These are phyloP conservation scores for Microplitis deprimator DNA, from an alignment of 2,888 invertebrate genomes.

Conservation along the genomic window DNA sequence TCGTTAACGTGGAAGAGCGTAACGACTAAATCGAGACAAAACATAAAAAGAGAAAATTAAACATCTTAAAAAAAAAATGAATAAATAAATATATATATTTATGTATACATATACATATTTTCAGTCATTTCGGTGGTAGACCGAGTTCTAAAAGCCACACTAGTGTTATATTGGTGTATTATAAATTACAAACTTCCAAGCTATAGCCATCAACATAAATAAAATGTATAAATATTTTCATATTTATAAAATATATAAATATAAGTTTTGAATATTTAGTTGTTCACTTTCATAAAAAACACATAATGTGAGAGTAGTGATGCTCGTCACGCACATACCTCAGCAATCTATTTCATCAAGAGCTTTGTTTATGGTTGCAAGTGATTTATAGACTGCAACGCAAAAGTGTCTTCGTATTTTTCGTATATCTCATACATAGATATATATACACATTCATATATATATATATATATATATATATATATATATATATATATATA, in stretches of 20 bases:
- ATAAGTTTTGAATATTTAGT: constrained; percentile 17
- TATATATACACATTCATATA: constrained; percentile 2
- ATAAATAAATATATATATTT: not conserved
- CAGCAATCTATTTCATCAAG: constrained; percentile 67
- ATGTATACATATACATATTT: not conserved
- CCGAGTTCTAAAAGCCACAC: constrained; percentile 33
- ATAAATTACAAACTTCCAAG: constrained; percentile 5
- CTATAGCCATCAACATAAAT: constrained; percentile 10
- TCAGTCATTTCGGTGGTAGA: constrained; percentile 40
- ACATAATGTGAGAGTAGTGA: constrained; percentile 25
- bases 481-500: not conserved
- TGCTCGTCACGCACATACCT: constrained; percentile 68
- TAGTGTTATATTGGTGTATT: constrained; percentile 16
- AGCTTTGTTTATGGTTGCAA: constrained; percentile 68
- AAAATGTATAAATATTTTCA: not conserved
- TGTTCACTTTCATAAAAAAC: constrained; percentile 32
- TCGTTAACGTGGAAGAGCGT: constrained; percentile 53
- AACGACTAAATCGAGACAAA: constrained; percentile 45
- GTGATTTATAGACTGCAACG: constrained; percentile 60
- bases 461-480: constrained; percentile 15
- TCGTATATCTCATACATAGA: constrained; percentile 12
- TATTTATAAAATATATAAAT: constrained; percentile 6
- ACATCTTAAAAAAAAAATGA: not conserved
- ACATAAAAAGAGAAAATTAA: constrained; percentile 48
- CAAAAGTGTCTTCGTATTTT: constrained; percentile 19